Percentiles rank a stretch among this genome's conserved stretches.
phyloP scores from a whole-genome alignment of 2,888 invertebrate species.

The Chouioia cunea region DNA sequence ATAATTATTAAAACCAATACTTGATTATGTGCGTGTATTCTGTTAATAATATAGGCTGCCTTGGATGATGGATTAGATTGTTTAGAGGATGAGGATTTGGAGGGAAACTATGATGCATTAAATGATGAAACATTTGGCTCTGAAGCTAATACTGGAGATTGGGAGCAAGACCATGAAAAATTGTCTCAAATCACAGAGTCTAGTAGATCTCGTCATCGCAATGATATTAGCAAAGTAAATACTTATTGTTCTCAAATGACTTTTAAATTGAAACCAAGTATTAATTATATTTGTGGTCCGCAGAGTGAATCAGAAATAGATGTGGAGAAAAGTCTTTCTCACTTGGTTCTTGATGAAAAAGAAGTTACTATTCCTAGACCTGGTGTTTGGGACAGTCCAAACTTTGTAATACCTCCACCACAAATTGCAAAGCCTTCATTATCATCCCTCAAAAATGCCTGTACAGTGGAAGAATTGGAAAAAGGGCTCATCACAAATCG shows the following conservation, averaged over 20 bases:
- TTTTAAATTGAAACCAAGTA: neutral
- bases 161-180: constrained; percentile 82
- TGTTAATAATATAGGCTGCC: constrained; percentile 46
- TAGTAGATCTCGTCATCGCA: constrained; percentile 61
- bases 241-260: neutral
- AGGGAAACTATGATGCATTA: constrained; percentile 89
- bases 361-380: constrained; percentile 69
- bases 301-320: constrained; percentile 61
- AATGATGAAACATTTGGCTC: constrained; percentile 94
- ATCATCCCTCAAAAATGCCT: constrained; percentile 73
- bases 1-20: neutral
- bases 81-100: constrained; percentile 74
- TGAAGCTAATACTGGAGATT: constrained; percentile 78
- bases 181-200: constrained; percentile 75
- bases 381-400: constrained; percentile 70
- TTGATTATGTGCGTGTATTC: neutral
- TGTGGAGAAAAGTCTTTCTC: constrained; percentile 72
- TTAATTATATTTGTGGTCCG: constrained; percentile 17
- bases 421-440: constrained; percentile 53
- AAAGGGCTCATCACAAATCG: constrained; percentile 74
- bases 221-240: constrained; percentile 45
- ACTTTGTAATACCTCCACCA: constrained; percentile 56
- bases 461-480: constrained; percentile 82
- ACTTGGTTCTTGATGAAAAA: constrained; percentile 73
- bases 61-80: constrained; percentile 64